A percentile compares a stretch with the other conserved stretches of the same genome.
Conservation (phyloP, 2,113 vertebrate species). For the Paramormyrops kingsleyae region DNA sequence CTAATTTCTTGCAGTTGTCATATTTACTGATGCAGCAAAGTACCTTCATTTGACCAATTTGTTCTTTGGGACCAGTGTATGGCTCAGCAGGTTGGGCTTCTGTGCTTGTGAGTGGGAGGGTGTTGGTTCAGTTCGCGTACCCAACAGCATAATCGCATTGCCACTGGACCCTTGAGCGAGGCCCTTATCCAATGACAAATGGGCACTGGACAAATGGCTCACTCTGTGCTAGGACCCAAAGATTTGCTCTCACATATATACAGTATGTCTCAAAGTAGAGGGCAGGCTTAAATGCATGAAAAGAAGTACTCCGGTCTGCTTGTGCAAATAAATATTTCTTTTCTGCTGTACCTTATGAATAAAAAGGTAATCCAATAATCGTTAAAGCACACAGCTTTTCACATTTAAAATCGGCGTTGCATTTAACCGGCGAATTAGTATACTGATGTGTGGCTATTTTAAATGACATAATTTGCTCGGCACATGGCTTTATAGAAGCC, state of each 20-base stretch:
- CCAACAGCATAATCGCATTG: background rate
- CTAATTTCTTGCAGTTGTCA: background rate
- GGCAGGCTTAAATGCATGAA: background rate
- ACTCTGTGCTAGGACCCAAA: background rate
- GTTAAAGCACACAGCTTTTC: background rate
- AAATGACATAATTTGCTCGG: background rate
- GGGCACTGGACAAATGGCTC: background rate
- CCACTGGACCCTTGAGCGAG: background rate
- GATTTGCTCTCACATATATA: background rate
- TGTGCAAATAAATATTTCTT: background rate
- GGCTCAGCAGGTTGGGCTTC: background rate
- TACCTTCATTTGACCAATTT: background rate
- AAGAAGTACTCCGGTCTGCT: background rate
- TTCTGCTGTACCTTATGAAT: background rate
- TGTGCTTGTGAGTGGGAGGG: background rate
- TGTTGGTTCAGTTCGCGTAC: background rate
- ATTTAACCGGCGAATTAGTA: background rate
- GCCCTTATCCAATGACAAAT: background rate
- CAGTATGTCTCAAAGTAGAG: background rate
- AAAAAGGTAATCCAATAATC: background rate
- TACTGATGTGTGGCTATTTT: background rate
- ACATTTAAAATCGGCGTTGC: background rate
- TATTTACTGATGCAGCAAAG: background rate
- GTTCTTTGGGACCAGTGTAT: background rate
- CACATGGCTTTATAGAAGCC: background rate